Evolutionary conservation across 1,140 invertebrate genomes (phyloP).

Genomic region (Thalassaphorura encarpata): DNA sequence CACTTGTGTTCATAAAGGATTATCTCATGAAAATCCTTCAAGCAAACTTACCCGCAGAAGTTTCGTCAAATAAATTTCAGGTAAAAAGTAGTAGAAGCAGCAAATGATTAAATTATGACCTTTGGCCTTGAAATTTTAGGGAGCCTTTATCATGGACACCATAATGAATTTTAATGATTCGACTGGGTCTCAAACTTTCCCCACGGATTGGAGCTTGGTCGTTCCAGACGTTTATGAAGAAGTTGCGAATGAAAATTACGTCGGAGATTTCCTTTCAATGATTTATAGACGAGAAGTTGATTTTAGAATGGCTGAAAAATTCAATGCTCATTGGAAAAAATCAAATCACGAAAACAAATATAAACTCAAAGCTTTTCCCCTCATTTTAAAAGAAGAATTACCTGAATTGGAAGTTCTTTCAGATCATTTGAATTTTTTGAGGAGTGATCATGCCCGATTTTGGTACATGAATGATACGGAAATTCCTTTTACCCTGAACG

Average conservation of each 20-base stretch:
- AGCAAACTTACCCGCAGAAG: slow-evolving; percentile 21
- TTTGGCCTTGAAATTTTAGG: too few species aligned
- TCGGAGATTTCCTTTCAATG: slow-evolving; percentile 39
- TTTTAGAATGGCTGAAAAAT: slow-evolving; percentile 31
- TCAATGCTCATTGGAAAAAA: slow-evolving; percentile 30
- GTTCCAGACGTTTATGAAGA: slow-evolving; percentile 33
- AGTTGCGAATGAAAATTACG: slow-evolving; percentile 33
- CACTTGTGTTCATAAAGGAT: slow-evolving; percentile 39
- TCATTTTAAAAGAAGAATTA: slow-evolving; percentile 30
- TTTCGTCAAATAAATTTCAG: slow-evolving; percentile 25
- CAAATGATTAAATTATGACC: neutral
- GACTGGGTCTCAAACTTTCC: slow-evolving; percentile 36
- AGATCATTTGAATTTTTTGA: slow-evolving; percentile 33
- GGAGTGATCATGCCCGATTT: slow-evolving; percentile 34
- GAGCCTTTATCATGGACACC: slow-evolving; percentile 42
- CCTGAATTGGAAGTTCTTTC: slow-evolving; percentile 30
- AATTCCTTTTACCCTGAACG: slow-evolving; percentile 32
- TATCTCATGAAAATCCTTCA: slow-evolving; percentile 34
- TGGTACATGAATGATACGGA: slow-evolving; percentile 35
- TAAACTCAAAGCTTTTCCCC: slow-evolving; percentile 28
- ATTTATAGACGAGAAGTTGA: slow-evolving; percentile 36
- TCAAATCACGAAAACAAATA: slow-evolving; percentile 21
- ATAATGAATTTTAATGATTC: slow-evolving; percentile 40
- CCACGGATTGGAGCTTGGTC: slow-evolving; percentile 33
- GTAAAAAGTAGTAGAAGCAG: slow-evolving; percentile 5